Evolutionary conservation across 2,888 invertebrate species (phyloP), one percentile per base, ranked within the genome.

Genomic region (Molanna angustata): DNA sequence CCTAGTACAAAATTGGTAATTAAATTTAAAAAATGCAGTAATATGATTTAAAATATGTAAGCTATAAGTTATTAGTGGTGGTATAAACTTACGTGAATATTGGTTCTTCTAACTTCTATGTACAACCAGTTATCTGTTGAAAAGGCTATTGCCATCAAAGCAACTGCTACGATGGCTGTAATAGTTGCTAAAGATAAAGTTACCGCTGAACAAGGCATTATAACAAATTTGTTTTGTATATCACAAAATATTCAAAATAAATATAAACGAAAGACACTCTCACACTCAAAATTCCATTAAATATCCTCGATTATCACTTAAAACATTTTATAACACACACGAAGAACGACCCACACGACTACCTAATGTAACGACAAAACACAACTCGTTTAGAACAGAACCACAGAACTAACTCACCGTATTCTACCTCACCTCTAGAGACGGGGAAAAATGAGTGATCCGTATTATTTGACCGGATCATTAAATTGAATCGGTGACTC

Each of bases 81-180:
- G n/a, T n/a, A n/a, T 31, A 46, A 31, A 44, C 20, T 77, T 80
- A 92, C 93, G 88, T 91, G 88, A 68, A 93, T 93, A 71, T 84
- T 85, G 66, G 83, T 84, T 68, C 94, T 83, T 73, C 89, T 88
- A 63, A 96, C 95, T 79, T 93, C 92, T 66, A 93, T 89, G 71
- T 90, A 90, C 66, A 93, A 82, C 96, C 96, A 96, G 81, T 95
- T 95, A 79, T 96, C 95, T 69, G 95, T 94, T 64, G 93, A 88
- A 77, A 95, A 94, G 66, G 94, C 93, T 72, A 96, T 93, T 66
- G 92, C 87, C 72, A 96, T 83, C 68, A 95, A 79, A 61, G 94
- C 92, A 68, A 94, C 90, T 66, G 94, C 93, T 69, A 95, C 87
- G 72, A 96, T 92, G 70, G 94, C 94, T 70, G 93, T 90, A 74